Conservation (phyloP, 2,888 invertebrate genomes). For the Leptarthrus brevirostris region DNA sequence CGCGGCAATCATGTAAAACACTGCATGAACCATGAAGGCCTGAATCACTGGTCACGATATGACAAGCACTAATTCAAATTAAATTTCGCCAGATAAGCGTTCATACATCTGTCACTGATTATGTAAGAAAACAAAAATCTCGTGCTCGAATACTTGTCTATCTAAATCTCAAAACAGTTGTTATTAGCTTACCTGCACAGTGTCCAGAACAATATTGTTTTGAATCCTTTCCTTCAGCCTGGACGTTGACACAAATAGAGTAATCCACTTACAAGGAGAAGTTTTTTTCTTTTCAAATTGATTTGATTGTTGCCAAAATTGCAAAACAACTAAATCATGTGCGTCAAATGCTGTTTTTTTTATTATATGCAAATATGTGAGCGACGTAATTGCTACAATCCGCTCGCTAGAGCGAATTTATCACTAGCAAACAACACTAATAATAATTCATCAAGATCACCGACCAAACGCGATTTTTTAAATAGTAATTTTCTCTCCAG, state of each 20-base stretch:
- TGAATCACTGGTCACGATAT: no score
- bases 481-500: no score
- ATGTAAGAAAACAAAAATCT: background rate
- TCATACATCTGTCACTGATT: background rate
- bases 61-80: constrained; percentile 1
- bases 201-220: no score
- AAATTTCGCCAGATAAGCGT: background rate
- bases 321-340: background rate
- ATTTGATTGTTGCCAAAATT: background rate
- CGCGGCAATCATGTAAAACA: no score
- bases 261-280: background rate
- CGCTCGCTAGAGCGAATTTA: no score
- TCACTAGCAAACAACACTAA: no score
- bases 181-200: background rate
- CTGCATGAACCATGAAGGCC: no score
- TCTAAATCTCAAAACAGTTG: no score
- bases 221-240: no score
- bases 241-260: background rate
- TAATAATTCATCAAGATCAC: no score
- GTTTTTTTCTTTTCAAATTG: background rate
- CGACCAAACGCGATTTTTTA: no score
- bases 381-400: no score
- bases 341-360: background rate
- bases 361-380: background rate
- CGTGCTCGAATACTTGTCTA: background rate